Evolutionary conservation across 1,140 invertebrate species (phyloP), one percentile per base, ranked within the genome.

Genomic region (Pogonus chalceus): DNA sequence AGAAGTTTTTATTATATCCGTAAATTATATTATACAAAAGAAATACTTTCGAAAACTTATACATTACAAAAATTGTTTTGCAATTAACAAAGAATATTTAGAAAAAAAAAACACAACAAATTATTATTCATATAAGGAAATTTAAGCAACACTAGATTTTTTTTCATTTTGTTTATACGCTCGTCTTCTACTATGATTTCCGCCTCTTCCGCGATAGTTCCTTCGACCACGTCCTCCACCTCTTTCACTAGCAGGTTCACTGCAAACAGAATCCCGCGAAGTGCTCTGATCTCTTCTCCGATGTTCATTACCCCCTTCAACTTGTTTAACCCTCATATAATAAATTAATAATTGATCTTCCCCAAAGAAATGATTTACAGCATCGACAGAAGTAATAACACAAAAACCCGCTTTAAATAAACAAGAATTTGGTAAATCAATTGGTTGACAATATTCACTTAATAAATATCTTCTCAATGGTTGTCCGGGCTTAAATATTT

Each of bases 381-480:
- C 9, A 10, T 43, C 37, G 7, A 18, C 18, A 3, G 37, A 43
- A 12, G 37, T 43, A 7, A 43, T 43, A 9, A 43, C 37, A 43
- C 37, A 43, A 18, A 18, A 12, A 18, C 37, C 37, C 4, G 37
- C 3, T 22, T 39, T 49, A 46, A 59, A 55, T 39, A 59, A 43
- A n/a, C 47, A 14, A 20, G n/a, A 18, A 20, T 57, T 56, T 9
- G 52, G 43, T 14, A 59, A 31, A 1, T 59, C 55, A 18, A 54
- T 37, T 10, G 51, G 14, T 23, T 59, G 58, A 39, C 58, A 59
- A 39, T 57, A 57, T 43, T 57, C 52, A 35, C 52, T 52, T 20
- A 54, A 49, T 23, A 55, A 2, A 31, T 54, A 49, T 35, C 24
- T 54, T 18, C 39, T 46, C 22, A 52, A 54, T 9, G 49, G 9